A percentile compares a stretch with the other conserved stretches of the same genome.
These are phyloP conservation scores for Eucidaris tribuloides DNA, from an alignment of 35 echinoderm and acorn worm genomes.

Conservation along the genomic window DNA sequence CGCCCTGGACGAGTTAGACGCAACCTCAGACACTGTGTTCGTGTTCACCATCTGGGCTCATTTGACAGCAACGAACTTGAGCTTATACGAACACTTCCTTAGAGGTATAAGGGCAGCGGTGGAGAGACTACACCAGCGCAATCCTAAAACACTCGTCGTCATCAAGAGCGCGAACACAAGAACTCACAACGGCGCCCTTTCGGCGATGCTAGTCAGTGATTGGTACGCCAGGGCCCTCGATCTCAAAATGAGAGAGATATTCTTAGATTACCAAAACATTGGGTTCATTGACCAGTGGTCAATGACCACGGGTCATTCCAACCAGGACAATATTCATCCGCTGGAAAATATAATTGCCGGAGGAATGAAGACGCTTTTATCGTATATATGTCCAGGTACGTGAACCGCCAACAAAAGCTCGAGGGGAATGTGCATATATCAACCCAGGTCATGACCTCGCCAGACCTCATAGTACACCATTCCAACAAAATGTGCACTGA, in stretches of 20 bases:
- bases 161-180: conserved; percentile 50
- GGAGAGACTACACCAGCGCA: conserved; percentile 1
- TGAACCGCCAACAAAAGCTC: too few relatives aligned
- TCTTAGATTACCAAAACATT: background rate
- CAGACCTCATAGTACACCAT: too few relatives aligned
- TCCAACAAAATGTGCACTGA: too few relatives aligned
- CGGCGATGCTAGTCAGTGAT: background rate
- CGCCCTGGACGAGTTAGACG: conserved; percentile 15
- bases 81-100: conserved; percentile 1
- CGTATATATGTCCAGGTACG: background rate
- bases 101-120: conserved; percentile 15
- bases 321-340: conserved; percentile 22
- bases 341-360: background rate
- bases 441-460: too few relatives aligned
- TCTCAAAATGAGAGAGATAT: background rate
- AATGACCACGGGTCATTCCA: conserved; percentile 9
- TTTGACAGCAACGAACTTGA: conserved; percentile 27
- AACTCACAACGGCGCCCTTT: background rate
- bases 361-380: conserved; percentile 19
- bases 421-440: too few relatives aligned
- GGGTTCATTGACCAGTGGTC: conserved; percentile 47
- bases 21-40: conserved; percentile 2
- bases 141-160: conserved; percentile 1
- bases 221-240: conserved; percentile 17
- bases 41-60: conserved; percentile 43